Base-by-base conservation (phyloP, 2,797 vertebrate genomes). In the Alosa sapidissima region DNA sequence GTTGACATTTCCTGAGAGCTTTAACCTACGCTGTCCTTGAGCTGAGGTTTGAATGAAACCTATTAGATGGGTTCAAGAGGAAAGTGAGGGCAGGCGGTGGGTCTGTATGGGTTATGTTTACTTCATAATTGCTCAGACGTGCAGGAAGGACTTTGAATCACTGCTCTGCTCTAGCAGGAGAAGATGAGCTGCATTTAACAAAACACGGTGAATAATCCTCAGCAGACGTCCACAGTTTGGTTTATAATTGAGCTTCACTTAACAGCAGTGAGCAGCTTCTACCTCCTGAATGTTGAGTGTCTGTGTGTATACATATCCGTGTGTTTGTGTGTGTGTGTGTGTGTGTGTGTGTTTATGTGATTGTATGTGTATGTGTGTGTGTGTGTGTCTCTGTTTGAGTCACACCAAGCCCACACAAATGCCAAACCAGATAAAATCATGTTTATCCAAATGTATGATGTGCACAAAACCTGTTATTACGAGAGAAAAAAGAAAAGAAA, bases 371-470 rank as follows among this genome's bases (percentile, higher is more conserved):
- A 14, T 58, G 2, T 58, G 60, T 62, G 21, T 62, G 60, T 62
- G n/a, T 62, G 60, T 75, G 36, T 45, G 33, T 16, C 5, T 75
- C 68, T 45, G 68, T 75, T 5, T 75, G 68, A 75, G 14, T 78
- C 72, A 78, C 19, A 45, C 72, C 21, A 6, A 8, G 41, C 72
- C 41, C 72, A 78, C 72, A 78, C 72, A 78, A 78, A 78, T 21
- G 72, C 72, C 72, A 78, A 16, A 78, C 72, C 72, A 78, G 72
- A 78, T 78, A 19, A 78, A 78, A 78, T 78, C 72, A 78, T 9
- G 72, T 21, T 36, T 51, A 16, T 45, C 72, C 72, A 47, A 78
- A 78, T 78, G 36, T 47, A 78, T 78, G 41, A 78, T 47, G 72
- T 78, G 16, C 72, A 21, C 13, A 47, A 45, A 78, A 78, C 41